These are phyloP conservation scores for Oostethus manadensis DNA, from an alignment of 2,113 vertebrate genomes.

Conservation along the genomic window DNA sequence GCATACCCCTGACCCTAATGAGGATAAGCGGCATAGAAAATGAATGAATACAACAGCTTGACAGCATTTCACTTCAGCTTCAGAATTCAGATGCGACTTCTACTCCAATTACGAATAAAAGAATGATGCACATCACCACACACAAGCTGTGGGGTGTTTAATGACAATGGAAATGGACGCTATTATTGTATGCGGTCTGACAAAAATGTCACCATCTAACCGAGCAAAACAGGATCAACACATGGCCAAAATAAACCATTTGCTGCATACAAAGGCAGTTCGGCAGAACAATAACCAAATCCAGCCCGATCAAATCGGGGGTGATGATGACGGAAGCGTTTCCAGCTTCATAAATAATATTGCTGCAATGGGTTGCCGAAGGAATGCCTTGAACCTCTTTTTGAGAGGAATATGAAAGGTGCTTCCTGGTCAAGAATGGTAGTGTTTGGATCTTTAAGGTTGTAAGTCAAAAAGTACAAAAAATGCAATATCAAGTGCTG, in stretches of 20 bases:
- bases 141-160: not conserved
- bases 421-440: constrained; percentile 30
- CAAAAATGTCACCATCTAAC: not conserved
- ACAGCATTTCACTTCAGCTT: no score
- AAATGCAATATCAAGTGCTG: constrained; percentile 6
- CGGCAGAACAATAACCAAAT: constrained; percentile 50
- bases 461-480: constrained; percentile 7
- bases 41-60: no score
- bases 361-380: constrained; percentile 46
- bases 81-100: no score
- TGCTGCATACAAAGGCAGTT: constrained; percentile 3
- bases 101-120: not conserved
- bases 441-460: constrained; percentile 29
- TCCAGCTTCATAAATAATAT: constrained; percentile 69
- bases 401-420: constrained; percentile 50
- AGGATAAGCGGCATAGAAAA: no score
- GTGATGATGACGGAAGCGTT: constrained; percentile 56
- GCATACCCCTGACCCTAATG: no score
- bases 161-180: no score
- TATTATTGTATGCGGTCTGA: not conserved
- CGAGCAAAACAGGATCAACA: not conserved
- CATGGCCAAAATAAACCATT: not conserved
- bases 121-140: no score
- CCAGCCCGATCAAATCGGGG: constrained; percentile 32
- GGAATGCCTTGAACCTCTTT: constrained; percentile 47